Percentiles rank a stretch among this genome's conserved stretches.
These are phyloP conservation scores for Alaudala cheleensis DNA, from an alignment of 2,113 vertebrate genomes.

Conservation along the genomic window DNA sequence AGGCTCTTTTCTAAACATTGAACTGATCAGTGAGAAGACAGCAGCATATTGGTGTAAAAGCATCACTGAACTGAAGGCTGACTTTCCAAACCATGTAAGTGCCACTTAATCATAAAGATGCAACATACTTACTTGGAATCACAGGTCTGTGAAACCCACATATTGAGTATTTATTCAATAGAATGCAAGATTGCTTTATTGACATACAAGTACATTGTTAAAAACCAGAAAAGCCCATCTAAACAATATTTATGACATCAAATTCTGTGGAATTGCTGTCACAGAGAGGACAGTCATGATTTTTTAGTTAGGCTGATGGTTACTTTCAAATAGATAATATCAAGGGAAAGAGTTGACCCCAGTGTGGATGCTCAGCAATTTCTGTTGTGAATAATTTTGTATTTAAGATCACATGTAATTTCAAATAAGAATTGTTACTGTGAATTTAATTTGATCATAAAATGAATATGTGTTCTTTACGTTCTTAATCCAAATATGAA, in stretches of 20 bases:
- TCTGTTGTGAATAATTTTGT: slow-evolving; percentile 24
- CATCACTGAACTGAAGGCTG: slow-evolving; percentile 84
- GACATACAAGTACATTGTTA: background rate
- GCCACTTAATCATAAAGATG: slow-evolving; percentile 17
- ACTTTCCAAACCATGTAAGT: slow-evolving; percentile 88
- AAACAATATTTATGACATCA: background rate
- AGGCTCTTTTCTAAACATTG: slow-evolving; percentile 91
- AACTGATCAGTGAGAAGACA: slow-evolving; percentile 93
- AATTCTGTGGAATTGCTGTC: slow-evolving; percentile 11
- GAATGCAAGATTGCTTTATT: slow-evolving; percentile 29
- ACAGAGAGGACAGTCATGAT: background rate
- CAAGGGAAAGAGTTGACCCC: slow-evolving; percentile 29
- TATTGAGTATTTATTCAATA: slow-evolving; percentile 46
- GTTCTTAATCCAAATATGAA: background rate
- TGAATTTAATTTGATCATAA: slow-evolving; percentile 7
- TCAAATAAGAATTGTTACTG: background rate
- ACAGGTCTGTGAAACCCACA: slow-evolving; percentile 40
- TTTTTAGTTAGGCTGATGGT: slow-evolving; percentile 26
- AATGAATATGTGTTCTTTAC: background rate
- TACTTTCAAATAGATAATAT: background rate
- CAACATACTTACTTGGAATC: slow-evolving; percentile 19
- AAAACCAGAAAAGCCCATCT: slow-evolving; percentile 34
- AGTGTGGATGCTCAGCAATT: background rate
- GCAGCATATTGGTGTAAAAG: slow-evolving; percentile 91
- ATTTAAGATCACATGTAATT: background rate